Percentiles rank a stretch among this genome's conserved stretches.
Evolutionary conservation across 2,797 vertebrate genomes (phyloP).

Genomic region (Chelon auratus): DNA sequence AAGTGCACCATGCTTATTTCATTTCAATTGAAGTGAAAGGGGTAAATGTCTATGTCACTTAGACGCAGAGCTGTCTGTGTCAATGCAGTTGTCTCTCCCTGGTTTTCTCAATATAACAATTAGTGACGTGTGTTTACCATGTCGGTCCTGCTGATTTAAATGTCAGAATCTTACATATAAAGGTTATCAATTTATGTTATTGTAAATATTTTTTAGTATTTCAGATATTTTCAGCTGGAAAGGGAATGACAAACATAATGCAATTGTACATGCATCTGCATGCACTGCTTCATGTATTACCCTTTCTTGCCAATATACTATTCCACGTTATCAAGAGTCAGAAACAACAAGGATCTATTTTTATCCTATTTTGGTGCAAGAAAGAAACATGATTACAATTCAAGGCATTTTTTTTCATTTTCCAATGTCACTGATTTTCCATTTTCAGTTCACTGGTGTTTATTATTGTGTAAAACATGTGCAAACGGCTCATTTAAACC

Average conservation of each 20-base stretch:
- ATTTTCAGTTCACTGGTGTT: slow-evolving; percentile 5
- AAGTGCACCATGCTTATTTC: too few relatives aligned
- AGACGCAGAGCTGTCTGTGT: too few relatives aligned
- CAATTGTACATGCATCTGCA: too few relatives aligned
- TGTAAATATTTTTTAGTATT: not conserved
- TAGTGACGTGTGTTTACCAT: not conserved
- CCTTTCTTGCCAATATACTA: not conserved
- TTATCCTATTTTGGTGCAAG: slow-evolving; percentile 18
- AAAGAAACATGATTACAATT: slow-evolving; percentile 27
- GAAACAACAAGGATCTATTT: slow-evolving; percentile 26
- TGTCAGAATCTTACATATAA: not conserved
- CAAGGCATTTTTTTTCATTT: not conserved
- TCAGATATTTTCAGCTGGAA: not conserved
- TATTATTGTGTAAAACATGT: slow-evolving; percentile 10
- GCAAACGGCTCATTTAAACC: slow-evolving; percentile 21
- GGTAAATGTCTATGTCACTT: too few relatives aligned
- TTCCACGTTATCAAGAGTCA: slow-evolving; percentile 3
- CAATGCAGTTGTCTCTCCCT: slow-evolving; percentile 18
- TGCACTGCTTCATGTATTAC: too few relatives aligned
- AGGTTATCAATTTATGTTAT: not conserved
- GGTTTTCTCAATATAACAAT: slow-evolving; percentile 22
- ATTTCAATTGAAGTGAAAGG: too few relatives aligned
- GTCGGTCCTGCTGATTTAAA: not conserved
- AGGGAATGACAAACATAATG: not conserved
- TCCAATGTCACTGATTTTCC: not conserved